Evolutionary conservation across 2,797 vertebrate species (phyloP).

Genomic region (Pyrocephalus nanus): DNA sequence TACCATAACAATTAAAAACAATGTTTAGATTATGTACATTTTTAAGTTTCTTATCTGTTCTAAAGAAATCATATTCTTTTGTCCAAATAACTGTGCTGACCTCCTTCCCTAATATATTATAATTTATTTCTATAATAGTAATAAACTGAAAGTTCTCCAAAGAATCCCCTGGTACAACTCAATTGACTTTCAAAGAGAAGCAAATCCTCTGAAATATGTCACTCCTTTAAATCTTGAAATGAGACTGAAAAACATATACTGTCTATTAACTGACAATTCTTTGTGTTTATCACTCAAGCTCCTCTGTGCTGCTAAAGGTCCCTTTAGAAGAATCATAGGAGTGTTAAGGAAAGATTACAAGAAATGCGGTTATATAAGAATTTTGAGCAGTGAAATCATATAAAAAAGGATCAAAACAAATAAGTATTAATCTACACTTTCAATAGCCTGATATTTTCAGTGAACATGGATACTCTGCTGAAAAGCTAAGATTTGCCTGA

Average conservation of each 20-base stretch:
- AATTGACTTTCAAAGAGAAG: not conserved
- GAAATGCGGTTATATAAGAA: not conserved
- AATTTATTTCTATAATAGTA: not conserved
- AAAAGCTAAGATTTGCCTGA: not conserved
- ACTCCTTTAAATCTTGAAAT: not conserved
- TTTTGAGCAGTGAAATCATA: not conserved
- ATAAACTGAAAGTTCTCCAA: not conserved
- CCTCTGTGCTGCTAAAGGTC: not conserved
- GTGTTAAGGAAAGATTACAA: not conserved
- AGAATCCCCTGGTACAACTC: not conserved
- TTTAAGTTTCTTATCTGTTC: not conserved
- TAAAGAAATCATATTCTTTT: not conserved
- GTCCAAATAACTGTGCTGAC: not conserved
- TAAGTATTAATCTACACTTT: not conserved
- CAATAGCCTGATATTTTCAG: not conserved
- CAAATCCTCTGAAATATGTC: not conserved
- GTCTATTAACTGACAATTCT: not conserved
- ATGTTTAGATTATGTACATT: not conserved
- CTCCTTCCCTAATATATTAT: not conserved
- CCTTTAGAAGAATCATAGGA: not conserved
- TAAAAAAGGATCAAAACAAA: not conserved
- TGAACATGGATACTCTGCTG: not conserved
- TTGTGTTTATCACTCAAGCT: not conserved
- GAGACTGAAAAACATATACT: not conserved
- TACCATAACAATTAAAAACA: not conserved